Evolutionary conservation across 2,888 invertebrate species (phyloP).

Genomic region (Drosophila helvetica): DNA sequence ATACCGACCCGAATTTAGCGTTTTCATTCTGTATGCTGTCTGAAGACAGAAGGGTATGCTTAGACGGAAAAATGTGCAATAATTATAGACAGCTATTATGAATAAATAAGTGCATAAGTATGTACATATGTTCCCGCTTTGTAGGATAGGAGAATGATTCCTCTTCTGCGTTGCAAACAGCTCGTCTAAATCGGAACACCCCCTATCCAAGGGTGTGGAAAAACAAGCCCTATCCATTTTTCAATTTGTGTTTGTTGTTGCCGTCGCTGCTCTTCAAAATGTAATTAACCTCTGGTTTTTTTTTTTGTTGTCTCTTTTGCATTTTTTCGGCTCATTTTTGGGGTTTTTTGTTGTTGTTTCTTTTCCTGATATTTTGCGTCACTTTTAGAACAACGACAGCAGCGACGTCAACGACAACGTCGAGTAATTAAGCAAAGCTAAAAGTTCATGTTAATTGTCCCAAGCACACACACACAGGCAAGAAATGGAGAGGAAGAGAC

Average conservation of each 20-base stretch:
- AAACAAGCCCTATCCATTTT: constrained; percentile 44
- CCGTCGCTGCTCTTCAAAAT: constrained; percentile 66
- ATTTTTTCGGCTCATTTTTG: constrained; percentile 43
- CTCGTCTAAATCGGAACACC: background rate
- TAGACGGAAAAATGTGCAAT: too few species aligned
- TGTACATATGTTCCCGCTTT: too few species aligned
- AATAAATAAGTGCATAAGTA: too few species aligned
- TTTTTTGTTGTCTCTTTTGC: constrained; percentile 29
- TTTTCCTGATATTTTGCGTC: constrained; percentile 63
- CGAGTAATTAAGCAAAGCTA: constrained; percentile 77
- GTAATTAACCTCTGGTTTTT: constrained; percentile 70
- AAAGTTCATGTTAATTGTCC: constrained; percentile 80
- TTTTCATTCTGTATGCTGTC: too few species aligned
- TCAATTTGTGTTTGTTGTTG: constrained; percentile 62
- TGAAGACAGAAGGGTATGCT: too few species aligned
- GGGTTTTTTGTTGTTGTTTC: constrained; percentile 17
- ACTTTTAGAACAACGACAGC: constrained; percentile 68
- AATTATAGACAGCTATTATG: too few species aligned
- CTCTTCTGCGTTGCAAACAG: background rate
- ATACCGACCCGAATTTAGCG: too few species aligned
- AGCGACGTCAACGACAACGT: constrained; percentile 40
- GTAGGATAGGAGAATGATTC: background rate
- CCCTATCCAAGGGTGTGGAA: background rate
- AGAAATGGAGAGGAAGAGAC: constrained; percentile 9
- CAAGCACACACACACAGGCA: constrained; percentile 42